Base-by-base conservation (phyloP, 2,888 invertebrate genomes). In the Allacma fusca region DNA sequence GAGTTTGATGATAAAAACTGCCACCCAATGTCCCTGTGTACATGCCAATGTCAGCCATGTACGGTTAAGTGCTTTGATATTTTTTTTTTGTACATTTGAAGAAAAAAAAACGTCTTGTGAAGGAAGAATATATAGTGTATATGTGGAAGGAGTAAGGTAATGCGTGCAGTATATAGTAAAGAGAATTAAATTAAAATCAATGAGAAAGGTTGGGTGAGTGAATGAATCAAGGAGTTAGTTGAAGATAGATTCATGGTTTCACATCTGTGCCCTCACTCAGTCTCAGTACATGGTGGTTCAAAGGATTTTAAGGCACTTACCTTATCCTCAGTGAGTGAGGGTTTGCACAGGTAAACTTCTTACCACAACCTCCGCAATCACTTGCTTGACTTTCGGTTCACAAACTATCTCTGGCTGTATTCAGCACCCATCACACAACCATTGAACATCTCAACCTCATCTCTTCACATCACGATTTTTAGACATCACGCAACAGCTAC, bases 351-450 rank as follows among this genome's bases (percentile, higher is more conserved):
- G 65, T 65, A 65, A 65, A 16, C 26, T 19, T 23, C 13, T 9
- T 1, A 16, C 50, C n/a, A 40, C 44, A 70, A 70, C 69, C 69
- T 70, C 44, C 44, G 40, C 44, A 68, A 13, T 24, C 43, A 21
- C 40, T 44, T 12, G 24, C 69, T 70, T 70, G 28, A 71, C 71
- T 71, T 71, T 71, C 71, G 57, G 71, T 57, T 28, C 57, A 26
- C 68, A 69, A 57, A 57, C 57, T 26, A 59, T 59, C 71, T 44
- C 28, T 29, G 19, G 28, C 28, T 64, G 2, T 62, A 73, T 74
- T 74, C 74, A 43, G 67, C 74, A 29, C 50, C 44, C 67, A 65
- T 74, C 74, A 43, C 65, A 74, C 40, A 43, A 67, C 40, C 74
- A 67, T 64, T 40, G 26, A 74, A 21, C 74, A 74, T 74, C 74